Base-by-base conservation (phyloP, 2,797 vertebrate genomes). In the Sylvia borin region DNA sequence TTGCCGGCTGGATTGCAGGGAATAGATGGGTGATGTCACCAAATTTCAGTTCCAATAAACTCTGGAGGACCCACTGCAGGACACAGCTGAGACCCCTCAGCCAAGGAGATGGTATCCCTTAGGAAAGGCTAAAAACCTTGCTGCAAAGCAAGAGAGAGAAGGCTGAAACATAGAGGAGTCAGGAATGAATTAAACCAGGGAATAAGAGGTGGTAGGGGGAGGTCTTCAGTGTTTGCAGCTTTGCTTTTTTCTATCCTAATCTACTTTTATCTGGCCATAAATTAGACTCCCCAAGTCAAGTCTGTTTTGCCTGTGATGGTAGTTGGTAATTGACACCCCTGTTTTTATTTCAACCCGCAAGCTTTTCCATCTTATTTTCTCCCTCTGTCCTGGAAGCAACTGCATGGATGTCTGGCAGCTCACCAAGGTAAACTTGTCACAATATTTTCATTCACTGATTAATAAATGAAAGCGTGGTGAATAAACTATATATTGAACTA, bases 261-360 rank as follows among this genome's bases (percentile, higher is more conserved):
- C 16, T 72, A 25, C 16, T 38, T 72, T 61, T 15, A 60, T 5
- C 16, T 68, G 20, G 9, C 6, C 34, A 18, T n/a, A 61, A 86
- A 20, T 34, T 55, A 60, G 60, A 38, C 3, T 66, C 17, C 43
- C 19, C 19, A 77, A n/a, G 26, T 12, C 2, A 2, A 77, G 5
- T 19, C 9, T 68, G 6, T 43, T 87, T 77, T 72, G 27, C 6
- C 27, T 2, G 1, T 61, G 11, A 27, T 43, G 11, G 15, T 61
- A 57, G 12, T 9, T 66, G 34, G 10, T 27, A n/a, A 57, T 7
- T 18, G 47, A 66, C 29, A 7, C 70, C 22, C 6, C 11, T 47
- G 13, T 15, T 45, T 78, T 71, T 55, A 32, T 32, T 21, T 42
- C 1, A 2, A 13, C 3, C 21, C 1, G 0, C 8, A n/a, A 67